Evolutionary conservation across 2,113 vertebrate genomes (phyloP).

Genomic region (Centropus unirufus): DNA sequence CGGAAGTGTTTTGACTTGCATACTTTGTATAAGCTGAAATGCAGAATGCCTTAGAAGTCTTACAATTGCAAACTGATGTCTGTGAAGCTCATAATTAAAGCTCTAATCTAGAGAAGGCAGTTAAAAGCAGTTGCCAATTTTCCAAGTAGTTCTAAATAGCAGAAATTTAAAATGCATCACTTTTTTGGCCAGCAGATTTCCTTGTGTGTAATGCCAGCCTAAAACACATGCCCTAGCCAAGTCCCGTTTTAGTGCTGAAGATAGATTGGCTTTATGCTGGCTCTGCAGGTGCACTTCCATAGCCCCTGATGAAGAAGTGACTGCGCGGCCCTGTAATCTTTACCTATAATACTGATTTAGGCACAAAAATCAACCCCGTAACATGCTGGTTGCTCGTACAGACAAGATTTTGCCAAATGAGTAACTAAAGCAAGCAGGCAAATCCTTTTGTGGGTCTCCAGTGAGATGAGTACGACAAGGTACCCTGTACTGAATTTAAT

Average conservation of each 20-base stretch:
- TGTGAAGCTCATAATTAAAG: conserved; percentile 13
- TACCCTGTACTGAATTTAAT: not conserved
- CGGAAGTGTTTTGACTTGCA: conserved; percentile 39
- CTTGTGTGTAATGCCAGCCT: not conserved
- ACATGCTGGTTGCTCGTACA: not conserved
- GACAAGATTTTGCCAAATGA: not conserved
- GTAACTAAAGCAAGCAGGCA: not conserved
- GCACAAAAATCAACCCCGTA: not conserved
- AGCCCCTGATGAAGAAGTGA: not conserved
- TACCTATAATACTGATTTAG: not conserved
- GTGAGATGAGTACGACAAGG: not conserved
- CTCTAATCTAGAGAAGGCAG: not conserved
- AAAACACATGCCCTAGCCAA: not conserved
- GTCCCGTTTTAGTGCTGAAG: not conserved
- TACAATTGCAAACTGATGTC: conserved; percentile 6
- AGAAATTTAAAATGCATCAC: conserved; percentile 14
- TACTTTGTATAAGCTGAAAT: conserved; percentile 22
- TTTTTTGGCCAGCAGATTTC: conserved; percentile 17
- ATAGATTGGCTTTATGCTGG: not conserved
- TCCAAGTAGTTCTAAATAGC: conserved; percentile 15
- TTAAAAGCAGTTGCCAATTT: conserved; percentile 21
- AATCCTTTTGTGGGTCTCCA: not conserved
- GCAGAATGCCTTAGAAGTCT: conserved; percentile 50
- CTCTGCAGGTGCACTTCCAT: conserved; percentile 24
- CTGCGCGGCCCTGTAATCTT: not conserved